Conservation (phyloP, 2,113 vertebrate species). For the Cyanoramphus novaezelandiae region DNA sequence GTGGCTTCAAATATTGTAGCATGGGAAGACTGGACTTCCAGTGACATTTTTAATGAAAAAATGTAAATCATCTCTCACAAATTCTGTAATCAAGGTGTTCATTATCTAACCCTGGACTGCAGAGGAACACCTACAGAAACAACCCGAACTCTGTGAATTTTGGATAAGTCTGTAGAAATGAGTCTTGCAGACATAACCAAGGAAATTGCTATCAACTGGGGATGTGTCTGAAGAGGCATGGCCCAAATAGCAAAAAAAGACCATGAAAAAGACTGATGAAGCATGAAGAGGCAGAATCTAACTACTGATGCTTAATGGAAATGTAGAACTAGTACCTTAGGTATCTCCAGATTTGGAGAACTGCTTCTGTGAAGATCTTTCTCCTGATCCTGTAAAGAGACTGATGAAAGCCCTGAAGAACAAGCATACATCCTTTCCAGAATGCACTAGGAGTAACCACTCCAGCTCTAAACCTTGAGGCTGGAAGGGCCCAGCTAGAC, state of each 20-base stretch:
- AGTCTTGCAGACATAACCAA: background rate
- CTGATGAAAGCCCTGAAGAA: background rate
- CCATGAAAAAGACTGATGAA: background rate
- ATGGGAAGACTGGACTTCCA: conserved; percentile 70
- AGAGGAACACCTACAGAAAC: background rate
- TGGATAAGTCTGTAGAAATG: background rate
- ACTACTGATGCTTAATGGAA: background rate
- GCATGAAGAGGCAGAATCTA: background rate
- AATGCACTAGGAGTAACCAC: background rate
- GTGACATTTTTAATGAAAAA: conserved; percentile 78
- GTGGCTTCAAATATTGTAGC: conserved; percentile 61
- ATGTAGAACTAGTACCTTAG: background rate
- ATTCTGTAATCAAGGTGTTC: conserved; percentile 20
- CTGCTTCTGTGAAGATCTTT: background rate
- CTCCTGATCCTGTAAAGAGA: background rate
- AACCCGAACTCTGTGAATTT: background rate
- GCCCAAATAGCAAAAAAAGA: background rate
- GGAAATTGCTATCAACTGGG: background rate
- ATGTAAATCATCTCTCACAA: conserved; percentile 54
- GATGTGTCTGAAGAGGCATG: background rate
- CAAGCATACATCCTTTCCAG: background rate
- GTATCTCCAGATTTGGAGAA: background rate
- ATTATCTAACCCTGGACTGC: conserved; percentile 12
- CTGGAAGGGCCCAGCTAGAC: background rate
- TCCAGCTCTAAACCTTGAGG: background rate